Base-by-base conservation (phyloP, 2,113 vertebrate species). In the Mellivora capensis region DNA sequence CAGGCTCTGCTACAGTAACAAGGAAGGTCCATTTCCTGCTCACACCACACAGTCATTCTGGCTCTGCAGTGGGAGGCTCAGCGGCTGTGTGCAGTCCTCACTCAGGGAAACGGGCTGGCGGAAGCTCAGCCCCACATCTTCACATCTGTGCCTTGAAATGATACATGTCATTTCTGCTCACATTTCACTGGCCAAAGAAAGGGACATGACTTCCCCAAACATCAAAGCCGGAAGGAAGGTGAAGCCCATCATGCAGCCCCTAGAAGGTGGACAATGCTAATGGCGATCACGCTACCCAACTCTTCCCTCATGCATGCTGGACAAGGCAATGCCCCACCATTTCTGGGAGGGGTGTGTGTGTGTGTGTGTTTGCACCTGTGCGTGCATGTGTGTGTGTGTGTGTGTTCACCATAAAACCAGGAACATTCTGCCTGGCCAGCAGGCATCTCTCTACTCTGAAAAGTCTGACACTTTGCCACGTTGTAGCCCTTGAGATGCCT, bases 281-380 rank as follows among this genome's bases (percentile, higher is more conserved):
- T 1, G 25, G 47, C 14, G 5, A 12, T 8, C 67, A 5, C 9
- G 15, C 54, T 7, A 20, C 57, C 74, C 25, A 1, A 1, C 9
- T 7, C n/a, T 44, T 20, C n/a, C 31, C 12, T 23, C 25, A 0
- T 21, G 67, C 0, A 0, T 0, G 9, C n/a, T 0, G 1, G 69
- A 9, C 23, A 2, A 12, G 6, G 84, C 42, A 21, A 9, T 59
- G 42, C 59, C 39, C 15, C 0, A 8, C 27, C 7, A 3, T 34
- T 14, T 15, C 27, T 4, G 5, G 34, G 59, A 9, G 59, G 23
- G 9, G 4, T 17, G 0, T 62, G 17, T 34, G 31, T 25, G 12
- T 44, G 67, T 44, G 42, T 34, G 62, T 2, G 20, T 20, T 54
- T 54, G 18, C 54, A 57, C 54, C 17, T 57, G 37, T 20, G 34